Conservation (phyloP, 2,113 vertebrate genomes). For the Chloebia gouldiae region DNA sequence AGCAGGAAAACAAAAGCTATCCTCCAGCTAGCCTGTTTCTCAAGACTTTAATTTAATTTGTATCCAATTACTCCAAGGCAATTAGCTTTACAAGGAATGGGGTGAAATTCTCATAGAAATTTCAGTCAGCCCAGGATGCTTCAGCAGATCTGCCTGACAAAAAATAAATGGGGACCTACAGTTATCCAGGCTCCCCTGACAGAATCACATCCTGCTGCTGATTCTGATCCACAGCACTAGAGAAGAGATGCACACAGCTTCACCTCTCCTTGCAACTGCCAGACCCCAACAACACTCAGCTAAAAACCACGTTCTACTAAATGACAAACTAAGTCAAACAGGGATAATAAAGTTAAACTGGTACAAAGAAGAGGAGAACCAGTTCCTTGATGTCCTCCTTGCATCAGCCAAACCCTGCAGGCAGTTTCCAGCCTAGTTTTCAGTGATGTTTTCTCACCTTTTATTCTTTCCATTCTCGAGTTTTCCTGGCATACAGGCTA, state of each 20-base stretch:
- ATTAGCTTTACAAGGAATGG: not conserved
- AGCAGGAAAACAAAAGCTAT: not conserved
- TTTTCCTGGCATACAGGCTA: not conserved
- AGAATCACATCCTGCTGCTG: not conserved
- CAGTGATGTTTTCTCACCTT: slow-evolving; percentile 14
- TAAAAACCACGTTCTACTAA: not conserved
- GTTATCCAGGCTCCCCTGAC: not conserved
- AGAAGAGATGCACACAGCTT: not conserved
- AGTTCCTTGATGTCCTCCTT: not conserved
- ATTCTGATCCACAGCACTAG: not conserved
- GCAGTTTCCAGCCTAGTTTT: not conserved
- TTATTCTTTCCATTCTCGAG: not conserved
- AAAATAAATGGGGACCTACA: not conserved
- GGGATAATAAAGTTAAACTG: not conserved
- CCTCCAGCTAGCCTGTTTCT: not conserved
- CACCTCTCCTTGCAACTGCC: not conserved
- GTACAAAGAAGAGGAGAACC: not conserved
- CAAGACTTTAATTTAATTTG: not conserved
- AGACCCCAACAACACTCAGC: not conserved
- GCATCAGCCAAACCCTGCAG: not conserved
- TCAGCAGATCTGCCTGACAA: not conserved
- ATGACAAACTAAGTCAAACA: not conserved
- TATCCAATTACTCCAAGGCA: not conserved
- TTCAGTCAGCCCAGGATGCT: not conserved
- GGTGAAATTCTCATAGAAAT: not conserved